Evolutionary conservation across 2,797 vertebrate species (phyloP).

Genomic region (Mycteria americana): DNA sequence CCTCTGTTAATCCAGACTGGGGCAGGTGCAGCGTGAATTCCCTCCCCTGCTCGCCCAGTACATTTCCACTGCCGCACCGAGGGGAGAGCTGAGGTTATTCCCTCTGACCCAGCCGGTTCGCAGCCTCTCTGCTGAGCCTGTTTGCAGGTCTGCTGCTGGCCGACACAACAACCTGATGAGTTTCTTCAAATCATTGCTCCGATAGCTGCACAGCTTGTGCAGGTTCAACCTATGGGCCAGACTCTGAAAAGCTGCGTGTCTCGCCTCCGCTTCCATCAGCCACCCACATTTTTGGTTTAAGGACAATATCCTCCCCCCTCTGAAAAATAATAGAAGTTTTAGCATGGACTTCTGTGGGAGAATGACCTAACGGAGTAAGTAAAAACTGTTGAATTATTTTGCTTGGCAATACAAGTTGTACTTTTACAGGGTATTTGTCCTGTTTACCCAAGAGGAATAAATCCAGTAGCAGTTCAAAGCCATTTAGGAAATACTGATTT

Average conservation of each 20-base stretch:
- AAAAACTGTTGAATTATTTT: not conserved
- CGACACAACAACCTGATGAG: not conserved
- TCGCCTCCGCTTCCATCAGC: not conserved
- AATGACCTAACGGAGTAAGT: not conserved
- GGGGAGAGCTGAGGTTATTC: not conserved
- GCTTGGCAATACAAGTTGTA: not conserved
- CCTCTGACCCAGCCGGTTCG: fast-evolving
- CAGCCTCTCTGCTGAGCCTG: not conserved
- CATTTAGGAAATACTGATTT: not conserved
- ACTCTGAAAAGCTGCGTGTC: not conserved
- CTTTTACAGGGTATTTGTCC: not conserved
- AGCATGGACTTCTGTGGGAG: not conserved
- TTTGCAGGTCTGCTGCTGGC: not conserved
- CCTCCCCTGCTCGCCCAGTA: not conserved
- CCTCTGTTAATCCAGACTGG: not conserved
- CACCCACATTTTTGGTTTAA: not conserved
- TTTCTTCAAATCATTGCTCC: not conserved
- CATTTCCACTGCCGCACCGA: not conserved
- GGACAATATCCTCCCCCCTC: not conserved
- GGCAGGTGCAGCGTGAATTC: not conserved
- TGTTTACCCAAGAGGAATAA: constrained; percentile 22
- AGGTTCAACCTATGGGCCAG: not conserved
- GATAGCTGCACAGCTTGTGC: not conserved
- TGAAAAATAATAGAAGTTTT: not conserved
- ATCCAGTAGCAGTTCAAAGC: not conserved